These are phyloP conservation scores for Callocephalon fimbriatum DNA, from an alignment of 2,113 vertebrate genomes.

Conservation along the genomic window DNA sequence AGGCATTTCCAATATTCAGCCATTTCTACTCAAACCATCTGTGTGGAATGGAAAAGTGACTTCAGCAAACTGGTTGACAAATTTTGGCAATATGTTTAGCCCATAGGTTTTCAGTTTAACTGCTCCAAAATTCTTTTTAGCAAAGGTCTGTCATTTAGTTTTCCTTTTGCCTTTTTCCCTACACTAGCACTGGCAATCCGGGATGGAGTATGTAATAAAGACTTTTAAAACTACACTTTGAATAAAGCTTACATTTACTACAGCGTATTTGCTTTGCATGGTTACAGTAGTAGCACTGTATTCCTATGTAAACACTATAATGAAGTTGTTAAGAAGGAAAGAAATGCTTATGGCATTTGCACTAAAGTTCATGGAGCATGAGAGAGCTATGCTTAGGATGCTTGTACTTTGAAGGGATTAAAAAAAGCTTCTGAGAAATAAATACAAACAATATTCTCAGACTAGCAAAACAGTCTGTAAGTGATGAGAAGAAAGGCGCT, in stretches of 20 bases:
- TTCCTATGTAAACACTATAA: conserved; percentile 13
- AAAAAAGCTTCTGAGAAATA: conserved; percentile 14
- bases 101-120: neutral
- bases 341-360: neutral
- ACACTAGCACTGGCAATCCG: neutral
- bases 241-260: conserved; percentile 28
- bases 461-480: neutral
- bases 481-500: neutral
- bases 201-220: neutral
- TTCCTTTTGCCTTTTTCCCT: neutral
- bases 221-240: neutral
- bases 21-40: neutral
- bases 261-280: conserved; percentile 2
- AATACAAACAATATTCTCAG: neutral
- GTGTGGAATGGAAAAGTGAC: neutral
- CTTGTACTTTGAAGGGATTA: conserved; percentile 1
- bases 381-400: neutral
- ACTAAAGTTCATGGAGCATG: conserved; percentile 30
- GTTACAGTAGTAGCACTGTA: neutral
- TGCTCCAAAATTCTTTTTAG: neutral
- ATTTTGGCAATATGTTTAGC: neutral
- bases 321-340: conserved; percentile 29
- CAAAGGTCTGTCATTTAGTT: neutral
- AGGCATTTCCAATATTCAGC: neutral
- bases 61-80: neutral